These are phyloP conservation scores for Sminthopsis crassicaudata DNA, from an alignment of 2,113 vertebrate species.

Conservation along the genomic window DNA sequence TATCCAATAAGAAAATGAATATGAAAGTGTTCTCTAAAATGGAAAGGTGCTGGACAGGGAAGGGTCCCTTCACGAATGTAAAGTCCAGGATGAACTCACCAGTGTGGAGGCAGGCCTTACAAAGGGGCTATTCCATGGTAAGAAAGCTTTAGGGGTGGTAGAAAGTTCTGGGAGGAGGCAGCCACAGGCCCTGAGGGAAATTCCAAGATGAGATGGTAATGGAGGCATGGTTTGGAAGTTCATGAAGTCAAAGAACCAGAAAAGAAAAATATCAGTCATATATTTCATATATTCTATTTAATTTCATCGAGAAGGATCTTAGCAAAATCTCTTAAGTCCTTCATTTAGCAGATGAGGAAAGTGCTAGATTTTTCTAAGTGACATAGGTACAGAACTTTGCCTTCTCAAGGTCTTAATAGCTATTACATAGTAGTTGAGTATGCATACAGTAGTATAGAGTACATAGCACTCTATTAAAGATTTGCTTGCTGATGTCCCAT, in stretches of 20 bases:
- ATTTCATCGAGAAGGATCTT: not conserved
- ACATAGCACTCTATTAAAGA: slow-evolving; percentile 2
- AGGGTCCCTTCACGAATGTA: not conserved
- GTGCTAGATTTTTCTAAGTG: not conserved
- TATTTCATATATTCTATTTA: not conserved
- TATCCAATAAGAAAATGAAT: too few relatives aligned
- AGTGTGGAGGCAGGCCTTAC: not conserved
- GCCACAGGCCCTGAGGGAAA: not conserved
- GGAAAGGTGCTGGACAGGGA: too few relatives aligned
- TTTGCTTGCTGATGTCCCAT: not conserved
- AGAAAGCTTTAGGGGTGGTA: not conserved
- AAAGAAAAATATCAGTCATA: not conserved
- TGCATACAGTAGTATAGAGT: not conserved
- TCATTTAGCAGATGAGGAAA: slow-evolving; percentile 36
- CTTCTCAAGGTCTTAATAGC: not conserved
- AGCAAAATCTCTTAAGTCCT: not conserved
- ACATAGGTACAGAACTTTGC: not conserved
- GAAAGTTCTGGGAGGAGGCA: not conserved
- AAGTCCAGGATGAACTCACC: not conserved
- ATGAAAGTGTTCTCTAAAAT: too few relatives aligned
- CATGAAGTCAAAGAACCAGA: not conserved
- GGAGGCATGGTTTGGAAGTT: not conserved
- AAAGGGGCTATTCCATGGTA: not conserved
- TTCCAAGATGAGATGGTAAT: not conserved
- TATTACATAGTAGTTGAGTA: not conserved